A percentile compares a stretch with the other conserved stretches of the same genome.
phyloP scores from a whole-genome alignment of 2,888 invertebrate genomes.

The Mesoligia furuncula region DNA sequence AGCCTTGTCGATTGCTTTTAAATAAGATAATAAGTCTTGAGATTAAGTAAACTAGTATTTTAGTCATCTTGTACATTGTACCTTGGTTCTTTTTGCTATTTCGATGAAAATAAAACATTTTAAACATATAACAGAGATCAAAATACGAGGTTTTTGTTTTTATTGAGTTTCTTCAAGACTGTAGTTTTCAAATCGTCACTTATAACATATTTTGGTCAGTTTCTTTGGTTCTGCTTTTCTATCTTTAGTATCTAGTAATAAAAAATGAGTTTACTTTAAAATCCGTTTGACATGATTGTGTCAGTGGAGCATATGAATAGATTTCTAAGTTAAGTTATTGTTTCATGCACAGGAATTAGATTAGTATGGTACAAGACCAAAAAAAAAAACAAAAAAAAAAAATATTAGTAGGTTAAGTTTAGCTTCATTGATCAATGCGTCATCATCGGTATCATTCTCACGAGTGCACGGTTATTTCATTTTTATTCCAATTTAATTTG shows the following conservation, averaged over 20 bases:
- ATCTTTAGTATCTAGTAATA: constrained; percentile 2
- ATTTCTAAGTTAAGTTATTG: constrained; percentile 19
- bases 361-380: background rate
- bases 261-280: background rate
- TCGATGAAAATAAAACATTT: background rate
- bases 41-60: constrained; percentile 6
- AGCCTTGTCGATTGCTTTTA: constrained; percentile 49
- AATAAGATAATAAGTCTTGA: constrained; percentile 28
- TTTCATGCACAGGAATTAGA: background rate
- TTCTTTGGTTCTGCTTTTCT: background rate
- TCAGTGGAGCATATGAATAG: constrained; percentile 10
- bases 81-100: background rate
- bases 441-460: constrained; percentile 33
- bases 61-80: background rate
- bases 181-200: background rate
- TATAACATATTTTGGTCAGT: background rate
- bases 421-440: constrained; percentile 20
- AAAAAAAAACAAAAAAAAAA: background rate
- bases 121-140: background rate
- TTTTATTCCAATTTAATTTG: constrained; percentile 17
- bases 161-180: background rate
- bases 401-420: background rate
- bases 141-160: background rate
- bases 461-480: constrained; percentile 33
- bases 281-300: constrained; percentile 29